Evolutionary conservation across 1,140 invertebrate genomes (phyloP).

Genomic region (Drosophila gunungcola): DNA sequence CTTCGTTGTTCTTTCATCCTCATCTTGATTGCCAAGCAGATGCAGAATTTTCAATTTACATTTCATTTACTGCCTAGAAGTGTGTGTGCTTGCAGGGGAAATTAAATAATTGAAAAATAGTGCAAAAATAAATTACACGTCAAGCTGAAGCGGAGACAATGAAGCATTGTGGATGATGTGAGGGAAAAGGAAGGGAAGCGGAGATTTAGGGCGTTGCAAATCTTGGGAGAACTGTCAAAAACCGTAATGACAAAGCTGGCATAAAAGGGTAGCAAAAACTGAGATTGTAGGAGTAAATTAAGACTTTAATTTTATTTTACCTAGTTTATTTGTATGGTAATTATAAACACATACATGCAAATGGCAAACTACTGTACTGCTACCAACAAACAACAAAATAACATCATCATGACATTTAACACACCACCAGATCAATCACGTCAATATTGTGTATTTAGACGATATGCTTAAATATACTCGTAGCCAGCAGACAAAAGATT

Average conservation of each 20-base stretch:
- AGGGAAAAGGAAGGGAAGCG: neutral
- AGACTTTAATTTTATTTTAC: neutral
- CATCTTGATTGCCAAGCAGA: constrained; percentile 61
- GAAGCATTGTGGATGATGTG: neutral
- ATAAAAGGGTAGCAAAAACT: neutral
- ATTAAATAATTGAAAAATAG: constrained; percentile 59
- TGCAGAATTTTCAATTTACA: constrained; percentile 75
- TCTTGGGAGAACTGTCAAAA: constrained; percentile 27
- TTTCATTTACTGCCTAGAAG: constrained; percentile 56
- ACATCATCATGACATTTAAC: neutral
- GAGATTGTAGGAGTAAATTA: neutral
- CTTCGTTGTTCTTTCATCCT: constrained; percentile 4
- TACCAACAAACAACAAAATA: no score
- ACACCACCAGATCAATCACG: neutral
- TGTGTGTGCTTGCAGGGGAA: constrained; percentile 37
- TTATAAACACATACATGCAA: neutral
- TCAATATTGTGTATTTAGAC: neutral
- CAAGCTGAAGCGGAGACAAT: constrained; percentile 8
- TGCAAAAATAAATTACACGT: constrained; percentile 53
- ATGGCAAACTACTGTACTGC: neutral
- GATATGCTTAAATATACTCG: neutral
- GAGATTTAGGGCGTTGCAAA: constrained; percentile 43
- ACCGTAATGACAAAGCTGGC: neutral
- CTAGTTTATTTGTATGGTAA: neutral
- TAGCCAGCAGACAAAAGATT: constrained; percentile 9